Conservation (phyloP, 1,140 invertebrate genomes). For the Neodiprion fabricii region DNA sequence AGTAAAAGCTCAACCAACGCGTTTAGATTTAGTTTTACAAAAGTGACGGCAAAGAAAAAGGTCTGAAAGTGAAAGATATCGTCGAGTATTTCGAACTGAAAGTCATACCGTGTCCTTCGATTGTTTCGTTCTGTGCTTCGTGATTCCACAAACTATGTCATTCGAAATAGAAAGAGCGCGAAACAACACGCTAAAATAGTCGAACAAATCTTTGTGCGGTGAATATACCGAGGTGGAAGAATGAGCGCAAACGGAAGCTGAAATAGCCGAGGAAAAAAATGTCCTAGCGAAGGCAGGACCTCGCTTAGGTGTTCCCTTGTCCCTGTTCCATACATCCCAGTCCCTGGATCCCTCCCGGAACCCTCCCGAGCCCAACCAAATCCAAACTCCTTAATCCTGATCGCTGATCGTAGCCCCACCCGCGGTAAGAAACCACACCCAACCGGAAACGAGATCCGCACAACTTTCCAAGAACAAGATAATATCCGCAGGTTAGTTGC, state of each 20-base stretch:
- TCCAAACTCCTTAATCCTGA: conserved; percentile 51
- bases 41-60: not conserved
- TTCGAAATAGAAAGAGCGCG: too few species aligned
- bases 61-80: too few species aligned
- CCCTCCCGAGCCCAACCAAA: conserved; percentile 33
- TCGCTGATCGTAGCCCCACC: conserved; percentile 48
- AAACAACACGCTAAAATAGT: too few species aligned
- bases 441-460: conserved; percentile 36
- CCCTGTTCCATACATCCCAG: conserved; percentile 39
- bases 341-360: conserved; percentile 14
- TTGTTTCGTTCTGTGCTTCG: too few species aligned
- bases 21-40: not conserved
- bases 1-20: too few species aligned
- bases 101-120: too few species aligned
- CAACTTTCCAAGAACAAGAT: not conserved
- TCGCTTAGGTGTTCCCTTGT: conserved; percentile 42
- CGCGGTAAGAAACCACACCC: conserved; percentile 51
- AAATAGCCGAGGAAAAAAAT: conserved; percentile 42
- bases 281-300: conserved; percentile 56
- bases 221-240: not conserved
- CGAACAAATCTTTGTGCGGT: too few species aligned
- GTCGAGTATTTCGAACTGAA: too few species aligned
- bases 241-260: not conserved
- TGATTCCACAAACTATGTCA: too few species aligned
- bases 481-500: not conserved